Evolutionary conservation across 1,140 invertebrate genomes (phyloP), one percentile per base, ranked within the genome.

Genomic region (Acyrthosiphon pisum): DNA sequence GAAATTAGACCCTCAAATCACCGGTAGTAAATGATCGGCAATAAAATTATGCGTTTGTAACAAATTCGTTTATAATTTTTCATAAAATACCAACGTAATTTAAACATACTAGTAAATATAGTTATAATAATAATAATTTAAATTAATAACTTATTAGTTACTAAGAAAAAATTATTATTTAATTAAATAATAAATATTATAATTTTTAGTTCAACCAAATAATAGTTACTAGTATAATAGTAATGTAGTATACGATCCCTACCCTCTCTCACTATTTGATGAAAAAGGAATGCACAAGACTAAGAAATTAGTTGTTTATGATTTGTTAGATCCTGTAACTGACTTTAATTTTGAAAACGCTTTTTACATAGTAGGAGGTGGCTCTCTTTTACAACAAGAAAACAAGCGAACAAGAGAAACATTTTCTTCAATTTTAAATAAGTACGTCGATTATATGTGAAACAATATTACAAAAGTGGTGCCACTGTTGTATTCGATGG

Each of bases 401-500:
- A 88, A 94, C 4, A 94, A 94, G 94, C 60, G 93, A 22, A 53
- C 50, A 53, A 93, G 94, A 50, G 60, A 93, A 83, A 94, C 89
- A 23, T 93, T 94, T n/a, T 56, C 87, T 14, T 50, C 44, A 20
- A 94, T 94, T 90, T 48, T 60, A 30, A 23, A 91, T 41, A 91
- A 84, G 48, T 94, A 94, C 76, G n/a, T 94, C 35, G 7, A 76
- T 50, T 41, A 4, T 94, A 94, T 83, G 93, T 94, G 23, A 41
- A 90, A 90, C 93, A 90, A 91, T 41, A 94, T 94, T 94, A 91
- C 60, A 84, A 60, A 20, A 20, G 18, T 14, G 90, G 94, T 87
- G 50, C 14, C 35, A 37, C 50, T 11, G 93, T 94, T 83, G 81
- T 94, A n/a, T 94, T 94, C 84, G 94, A 94, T 87, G 94, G 94